These are phyloP conservation scores for Theonella swinhoei DNA, from an alignment of 37 sponge, comb jelly and placozoan genomes.

Conservation along the genomic window DNA sequence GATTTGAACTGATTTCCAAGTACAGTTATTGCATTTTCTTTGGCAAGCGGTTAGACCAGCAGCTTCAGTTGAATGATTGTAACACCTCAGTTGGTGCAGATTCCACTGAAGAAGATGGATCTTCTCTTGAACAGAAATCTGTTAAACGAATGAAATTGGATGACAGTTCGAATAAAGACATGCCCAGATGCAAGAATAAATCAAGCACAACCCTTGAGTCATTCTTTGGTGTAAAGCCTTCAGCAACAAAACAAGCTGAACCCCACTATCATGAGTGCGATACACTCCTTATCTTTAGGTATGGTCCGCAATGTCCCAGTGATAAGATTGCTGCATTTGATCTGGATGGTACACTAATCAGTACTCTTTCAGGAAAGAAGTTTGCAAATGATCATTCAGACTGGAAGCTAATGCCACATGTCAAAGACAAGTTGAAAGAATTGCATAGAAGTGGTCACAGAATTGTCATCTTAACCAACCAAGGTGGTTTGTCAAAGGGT, in stretches of 20 bases:
- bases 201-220: background rate
- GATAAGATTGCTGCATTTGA: slow-evolving; percentile 78
- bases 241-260: background rate
- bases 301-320: slow-evolving; percentile 18
- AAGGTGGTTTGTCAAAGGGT: slow-evolving; percentile 55
- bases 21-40: slow-evolving; percentile 64
- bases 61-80: background rate
- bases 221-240: background rate
- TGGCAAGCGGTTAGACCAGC: slow-evolving; percentile 3
- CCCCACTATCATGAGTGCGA: background rate
- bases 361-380: slow-evolving; percentile 79
- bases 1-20: slow-evolving; percentile 43
- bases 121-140: background rate
- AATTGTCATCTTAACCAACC: slow-evolving; percentile 80
- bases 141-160: slow-evolving; percentile 2
- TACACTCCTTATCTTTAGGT: slow-evolving; percentile 26
- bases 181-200: background rate
- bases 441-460: slow-evolving; percentile 52
- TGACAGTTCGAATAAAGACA: background rate
- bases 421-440: slow-evolving; percentile 43
- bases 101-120: background rate
- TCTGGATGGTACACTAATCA: slow-evolving; percentile 88
- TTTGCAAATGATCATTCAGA: slow-evolving; percentile 76
- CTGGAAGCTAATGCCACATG: slow-evolving; percentile 72
- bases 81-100: background rate